phyloP scores from a whole-genome alignment of 2,113 vertebrate genomes.

The Oxygymnocypris stewartii region DNA sequence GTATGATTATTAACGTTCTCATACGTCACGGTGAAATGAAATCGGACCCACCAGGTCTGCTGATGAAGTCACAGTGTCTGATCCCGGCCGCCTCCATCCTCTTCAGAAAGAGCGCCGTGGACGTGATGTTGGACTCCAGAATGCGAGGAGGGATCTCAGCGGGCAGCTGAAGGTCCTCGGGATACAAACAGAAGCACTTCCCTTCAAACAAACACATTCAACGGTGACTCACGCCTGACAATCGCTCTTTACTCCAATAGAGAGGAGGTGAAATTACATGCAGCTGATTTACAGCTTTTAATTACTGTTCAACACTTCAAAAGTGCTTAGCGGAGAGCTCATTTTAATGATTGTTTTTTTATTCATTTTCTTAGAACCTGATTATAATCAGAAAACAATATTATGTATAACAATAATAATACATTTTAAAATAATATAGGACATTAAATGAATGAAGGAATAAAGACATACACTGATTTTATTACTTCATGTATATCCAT shows the following conservation, averaged over 20 bases:
- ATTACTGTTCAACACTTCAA: background rate
- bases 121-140: constrained; percentile 83
- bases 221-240: background rate
- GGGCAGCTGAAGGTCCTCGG: constrained; percentile 73
- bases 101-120: constrained; percentile 86
- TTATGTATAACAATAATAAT: too few species aligned
- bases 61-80: constrained; percentile 83
- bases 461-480: too few species aligned
- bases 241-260: background rate
- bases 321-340: too few species aligned
- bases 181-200: constrained; percentile 88
- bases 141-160: constrained; percentile 72
- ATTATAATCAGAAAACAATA: too few species aligned
- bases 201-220: constrained; percentile 69
- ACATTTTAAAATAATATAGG: too few species aligned
- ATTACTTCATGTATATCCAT: too few species aligned
- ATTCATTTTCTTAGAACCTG: too few species aligned
- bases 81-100: constrained; percentile 86
- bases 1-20: background rate
- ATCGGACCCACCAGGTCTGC: constrained; percentile 74
- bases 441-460: too few species aligned
- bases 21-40: background rate
- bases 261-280: background rate
- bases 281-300: background rate
- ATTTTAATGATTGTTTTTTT: too few species aligned